Base-by-base conservation (phyloP, 2,888 invertebrate genomes). In the Eustalomyia histrio region DNA sequence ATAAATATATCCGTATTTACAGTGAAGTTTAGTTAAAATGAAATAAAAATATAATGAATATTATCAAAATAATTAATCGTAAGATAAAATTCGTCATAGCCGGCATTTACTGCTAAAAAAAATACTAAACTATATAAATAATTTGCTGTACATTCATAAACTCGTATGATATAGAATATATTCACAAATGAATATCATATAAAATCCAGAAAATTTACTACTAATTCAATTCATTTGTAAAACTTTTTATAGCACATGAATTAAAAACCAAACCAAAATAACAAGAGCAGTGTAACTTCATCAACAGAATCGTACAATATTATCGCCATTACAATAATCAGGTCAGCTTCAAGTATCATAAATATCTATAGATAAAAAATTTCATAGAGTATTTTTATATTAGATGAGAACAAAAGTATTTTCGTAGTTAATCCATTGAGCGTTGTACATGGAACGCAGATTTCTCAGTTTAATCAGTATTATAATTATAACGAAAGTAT, bases 341-440 rank as follows among this genome's bases (percentile, higher is more conserved):
- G 80, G 80, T 80, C 75, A 76, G 57, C 14, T 50, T 58, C 67
- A 67, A 80, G 47, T 67, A 72, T 18, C 71, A 67, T 53, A 57
- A 35, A 24, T 61, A 60, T 16, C 17, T 10, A 64, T 14, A 53
- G 7, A 61, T 50, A 43, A 16, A 12, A 17, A 21, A 63, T 4
- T 0, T 4, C n/a, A n/a, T 39, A 39, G 1, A 39, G 12, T n/a
- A 47, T 47, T 6, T n/a, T 1, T n/a, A n/a, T n/a, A 47, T 47
- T n/a, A n/a, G n/a, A n/a, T 47, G 43, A 1, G 16, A 47, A n/a
- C 3, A 6, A 47, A n/a, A 47, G 12, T 39, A 39, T 12, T 39
- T 39, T 12, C 39, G 14, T 39, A 39, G 29, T 29, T 29, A 29
- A 29, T 5, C 6, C 29, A 29, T 4, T n/a, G n/a, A 29, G 3